Base-by-base conservation (phyloP, 2,888 invertebrate species). In the Habrosyne pyritoides region DNA sequence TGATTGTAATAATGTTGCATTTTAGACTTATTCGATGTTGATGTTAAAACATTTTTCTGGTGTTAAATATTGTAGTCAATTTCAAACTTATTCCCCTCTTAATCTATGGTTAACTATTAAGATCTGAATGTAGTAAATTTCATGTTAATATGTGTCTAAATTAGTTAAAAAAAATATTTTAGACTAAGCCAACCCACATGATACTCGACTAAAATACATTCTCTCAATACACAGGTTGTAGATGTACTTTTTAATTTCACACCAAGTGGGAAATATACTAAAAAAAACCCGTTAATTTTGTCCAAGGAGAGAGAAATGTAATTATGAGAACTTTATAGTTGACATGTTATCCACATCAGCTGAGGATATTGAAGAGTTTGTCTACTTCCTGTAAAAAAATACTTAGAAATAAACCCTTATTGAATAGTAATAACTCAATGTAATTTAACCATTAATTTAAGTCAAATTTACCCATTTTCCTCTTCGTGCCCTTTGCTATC, bases 91-190 rank as follows among this genome's bases (percentile, higher is more conserved):
- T 64, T 77, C 80, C 82, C 76, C 75, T 77, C 78, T 81, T 86
- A 81, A 78, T 83, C 78, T 81, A 80, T 77, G 83, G 83, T 84
- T 80, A 76, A 79, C 77, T 77, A 63, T 56, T 79, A 81, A 77
- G 73, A 69, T 74, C 75, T 72, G 56, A 54, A 65, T 65, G 72
- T 79, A 63, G 75, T 73, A 75, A 75, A 71, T 77, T 81, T 78
- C 71, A 57, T 66, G 56, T 57, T 48, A 57, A 52, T 55, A 50
- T 47, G 56, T 53, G 24, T 60, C 21, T 47, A 47, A 22, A 22
- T 47, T 24, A 47, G 47, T 12, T 10, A 6, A 22, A 21, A 12
- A 10, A 60, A 47, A 53, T 59, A 55, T 50, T 52, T 46, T 70
- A 64, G 66, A 52, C 64, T 67, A 64, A 63, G 63, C 69, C 67